phyloP scores from a whole-genome alignment of 1,140 invertebrate species.

The Caenorhabditis tropicalis region DNA sequence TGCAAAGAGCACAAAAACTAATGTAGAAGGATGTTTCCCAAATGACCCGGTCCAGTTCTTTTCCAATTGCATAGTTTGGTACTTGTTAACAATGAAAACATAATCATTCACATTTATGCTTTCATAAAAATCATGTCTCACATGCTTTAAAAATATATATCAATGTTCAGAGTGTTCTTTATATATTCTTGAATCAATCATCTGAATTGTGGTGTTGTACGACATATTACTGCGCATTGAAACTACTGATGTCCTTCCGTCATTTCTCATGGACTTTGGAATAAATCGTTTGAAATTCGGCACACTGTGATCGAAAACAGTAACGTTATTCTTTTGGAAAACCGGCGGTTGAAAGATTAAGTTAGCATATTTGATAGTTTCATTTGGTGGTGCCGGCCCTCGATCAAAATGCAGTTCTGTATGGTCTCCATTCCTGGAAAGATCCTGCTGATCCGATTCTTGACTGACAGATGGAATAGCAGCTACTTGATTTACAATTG shows the following conservation, averaged over 20 bases:
- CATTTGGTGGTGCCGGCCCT: background rate
- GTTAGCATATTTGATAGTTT: conserved; percentile 10
- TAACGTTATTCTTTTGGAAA: background rate
- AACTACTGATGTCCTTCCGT: background rate
- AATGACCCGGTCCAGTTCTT: too few relatives aligned
- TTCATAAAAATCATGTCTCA: background rate
- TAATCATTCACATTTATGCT: too few relatives aligned
- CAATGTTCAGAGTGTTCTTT: too few relatives aligned
- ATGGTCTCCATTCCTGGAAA: background rate
- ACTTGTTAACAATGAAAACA: too few relatives aligned
- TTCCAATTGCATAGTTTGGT: too few relatives aligned
- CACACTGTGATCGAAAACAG: background rate
- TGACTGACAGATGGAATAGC: conserved; percentile 3
- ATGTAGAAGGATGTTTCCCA: background rate
- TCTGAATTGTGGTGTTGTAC: background rate
- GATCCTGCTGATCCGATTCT: background rate
- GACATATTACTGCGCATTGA: background rate
- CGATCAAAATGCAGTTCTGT: background rate
- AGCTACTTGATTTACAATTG: background rate
- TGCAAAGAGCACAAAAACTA: background rate
- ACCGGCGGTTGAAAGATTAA: background rate
- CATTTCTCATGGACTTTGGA: background rate
- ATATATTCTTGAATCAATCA: background rate
- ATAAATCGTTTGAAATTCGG: conserved; percentile 13
- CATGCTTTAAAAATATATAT: too few relatives aligned